Base-by-base conservation (phyloP, 1,140 invertebrate genomes). In the Camponotus floridanus region DNA sequence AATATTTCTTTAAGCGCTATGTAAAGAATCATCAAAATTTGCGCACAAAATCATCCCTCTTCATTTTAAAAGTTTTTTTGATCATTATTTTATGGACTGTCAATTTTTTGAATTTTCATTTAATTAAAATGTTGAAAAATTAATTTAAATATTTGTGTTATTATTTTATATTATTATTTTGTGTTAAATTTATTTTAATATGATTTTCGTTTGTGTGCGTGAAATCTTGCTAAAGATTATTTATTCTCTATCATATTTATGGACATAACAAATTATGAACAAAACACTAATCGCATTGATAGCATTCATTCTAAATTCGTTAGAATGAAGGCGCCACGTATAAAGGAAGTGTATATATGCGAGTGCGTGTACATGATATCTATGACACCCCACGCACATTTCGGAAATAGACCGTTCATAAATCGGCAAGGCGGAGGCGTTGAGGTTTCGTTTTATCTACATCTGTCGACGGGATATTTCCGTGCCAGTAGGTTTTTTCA, bases 401-500 rank as follows among this genome's bases (percentile, higher is more conserved):
- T 39, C 79, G 68, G 79, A 83, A 83, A 83, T 83, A 83, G 79
- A 81, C 39, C 68, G 79, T 74, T 74, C 68, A 83, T 83, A 83
- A 83, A 83, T 83, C 45, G 33, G 79, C 68, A 61, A 83, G 57
- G 79, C 39, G 68, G 68, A 83, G 79, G 79, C 68, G 79, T 83
- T n/a, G 79, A 73, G 79, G 48, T 57, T 83, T 74, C 79, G 55
- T 83, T 83, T 83, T 83, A 83, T 83, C 79, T 61, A 51, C 48
- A 42, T 61, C 79, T 74, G 68, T 73, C 79, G 68, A 18, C 51
- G 67, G 55, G 15, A 51, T 83, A 83, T 83, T 83, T 83, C 68
- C 79, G 79, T 83, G 55, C 79, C 68, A 83, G 79, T 73, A 83
- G 79, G 48, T 80, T 83, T 83, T 83, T 74, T 83, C 79, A 74